Evolutionary conservation across 35 echinoderm and acorn worm species (phyloP).

Genomic region (Lytechinus variegatus): DNA sequence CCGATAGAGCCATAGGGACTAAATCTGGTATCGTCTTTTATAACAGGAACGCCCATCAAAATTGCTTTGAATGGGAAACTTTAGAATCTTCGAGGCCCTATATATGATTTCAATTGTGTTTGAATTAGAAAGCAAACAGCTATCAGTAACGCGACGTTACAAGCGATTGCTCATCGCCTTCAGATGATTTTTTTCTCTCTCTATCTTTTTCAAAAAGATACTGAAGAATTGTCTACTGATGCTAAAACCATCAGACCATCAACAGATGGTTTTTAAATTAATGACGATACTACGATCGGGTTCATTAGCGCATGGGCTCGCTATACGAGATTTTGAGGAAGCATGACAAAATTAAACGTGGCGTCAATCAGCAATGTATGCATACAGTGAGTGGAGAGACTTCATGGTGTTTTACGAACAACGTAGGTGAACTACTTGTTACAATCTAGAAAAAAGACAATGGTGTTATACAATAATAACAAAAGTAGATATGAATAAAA

Average conservation of each 20-base stretch:
- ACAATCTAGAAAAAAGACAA: too few species aligned
- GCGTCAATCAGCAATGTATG: neutral
- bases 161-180: neutral
- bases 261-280: constrained; percentile 7
- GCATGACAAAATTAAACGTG: neutral
- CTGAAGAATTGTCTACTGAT: neutral
- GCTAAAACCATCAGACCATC: neutral
- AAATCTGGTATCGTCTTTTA: too few species aligned
- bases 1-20: too few species aligned
- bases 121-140: neutral
- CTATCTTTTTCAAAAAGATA: neutral
- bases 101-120: neutral
- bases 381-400: neutral
- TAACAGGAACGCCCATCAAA: too few species aligned
- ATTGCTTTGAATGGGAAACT: neutral
- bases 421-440: too few species aligned
- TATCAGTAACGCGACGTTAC: neutral
- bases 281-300: neutral
- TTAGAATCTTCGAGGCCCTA: neutral
- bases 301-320: constrained; percentile 3
- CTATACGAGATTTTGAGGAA: neutral
- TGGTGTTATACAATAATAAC: too few species aligned
- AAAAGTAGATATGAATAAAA: too few species aligned
- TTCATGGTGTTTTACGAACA: too few species aligned
- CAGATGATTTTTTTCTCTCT: constrained; percentile 7